Percentiles rank a stretch among this genome's conserved stretches.
Evolutionary conservation across 2,888 invertebrate genomes (phyloP).

Genomic region (Himalopsyche anomala): DNA sequence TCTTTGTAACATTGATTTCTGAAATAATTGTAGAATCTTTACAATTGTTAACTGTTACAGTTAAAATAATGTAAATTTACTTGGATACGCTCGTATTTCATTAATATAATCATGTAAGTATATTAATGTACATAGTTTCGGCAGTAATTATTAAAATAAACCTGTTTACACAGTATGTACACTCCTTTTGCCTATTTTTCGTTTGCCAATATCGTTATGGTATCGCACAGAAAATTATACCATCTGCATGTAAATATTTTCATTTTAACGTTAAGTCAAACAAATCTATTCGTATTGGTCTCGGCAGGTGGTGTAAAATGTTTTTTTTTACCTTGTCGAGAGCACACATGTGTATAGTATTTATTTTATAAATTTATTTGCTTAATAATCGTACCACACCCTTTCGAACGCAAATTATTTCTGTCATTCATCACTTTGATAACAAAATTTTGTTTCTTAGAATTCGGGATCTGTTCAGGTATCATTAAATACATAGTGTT

Average conservation of each 20-base stretch:
- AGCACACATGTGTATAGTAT: not conserved
- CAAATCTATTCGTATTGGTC: not conserved
- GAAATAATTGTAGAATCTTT: too few relatives aligned
- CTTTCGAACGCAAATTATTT: constrained; percentile 6
- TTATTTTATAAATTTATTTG: constrained; percentile 21
- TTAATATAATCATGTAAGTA: too few relatives aligned
- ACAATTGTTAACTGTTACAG: too few relatives aligned
- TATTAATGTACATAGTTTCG: too few relatives aligned
- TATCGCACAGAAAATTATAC: too few relatives aligned
- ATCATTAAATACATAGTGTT: not conserved
- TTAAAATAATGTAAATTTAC: too few relatives aligned
- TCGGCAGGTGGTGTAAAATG: not conserved
- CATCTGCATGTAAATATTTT: constrained; percentile 21
- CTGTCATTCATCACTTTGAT: not conserved
- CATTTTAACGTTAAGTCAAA: constrained; percentile 29
- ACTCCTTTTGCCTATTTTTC: too few relatives aligned
- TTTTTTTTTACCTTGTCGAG: not conserved
- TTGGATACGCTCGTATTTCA: too few relatives aligned
- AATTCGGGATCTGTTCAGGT: not conserved
- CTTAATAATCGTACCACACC: not conserved
- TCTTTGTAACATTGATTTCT: too few relatives aligned
- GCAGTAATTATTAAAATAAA: too few relatives aligned
- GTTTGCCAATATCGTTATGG: too few relatives aligned
- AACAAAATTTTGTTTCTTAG: not conserved
- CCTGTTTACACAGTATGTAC: too few relatives aligned